Evolutionary conservation across 2,888 invertebrate species (phyloP), one percentile per base, ranked within the genome.

Genomic region (Dichetophora obliterata): DNA sequence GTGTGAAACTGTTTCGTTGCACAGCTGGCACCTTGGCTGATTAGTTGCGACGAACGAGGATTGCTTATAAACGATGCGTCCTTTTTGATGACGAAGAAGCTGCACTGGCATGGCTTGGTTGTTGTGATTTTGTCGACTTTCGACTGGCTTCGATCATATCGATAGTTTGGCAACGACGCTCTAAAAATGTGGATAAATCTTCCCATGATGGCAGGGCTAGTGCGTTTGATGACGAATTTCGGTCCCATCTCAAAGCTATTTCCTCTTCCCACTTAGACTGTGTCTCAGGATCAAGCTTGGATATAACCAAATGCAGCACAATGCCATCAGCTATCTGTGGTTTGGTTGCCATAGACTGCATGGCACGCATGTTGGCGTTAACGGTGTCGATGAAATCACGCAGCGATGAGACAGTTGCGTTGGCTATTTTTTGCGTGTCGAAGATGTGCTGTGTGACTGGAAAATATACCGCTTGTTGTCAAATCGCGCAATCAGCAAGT

Each of bases 181-280:
- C 78, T 6, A 80, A 61, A 50, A 76, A 78, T 8, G 27, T 6
- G 11, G 79, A 61, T 2, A 78, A 48, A 24, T 78, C 68, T 1
- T 76, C 63, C 78, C 75, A 78, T 19, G 48, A 27, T 75, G 78
- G 77, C 1, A 52, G 37, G 8, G 5, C 6, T 37, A 37, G 6
- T 37, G 37, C 37, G 6, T 37, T 37, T 8, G 37, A 37, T 37
- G 37, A 37, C 37, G 8, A 52, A 19, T 52, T 52, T 5, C 5
- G 14, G n/a, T 6, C n/a, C 14, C 71, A 73, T 27, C 48, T 75
- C 34, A 68, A 70, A 4, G 72, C 70, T 3, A 75, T n/a, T 66
- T 78, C 73, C 9, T 80, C 77, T 54, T 78, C 78, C 78, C 73
- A 78, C 70, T 78, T 80, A 19, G 34, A 14, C 54, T 75, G 73